Conservation (phyloP, 2,888 invertebrate genomes). For the Dolomedes plantarius region DNA sequence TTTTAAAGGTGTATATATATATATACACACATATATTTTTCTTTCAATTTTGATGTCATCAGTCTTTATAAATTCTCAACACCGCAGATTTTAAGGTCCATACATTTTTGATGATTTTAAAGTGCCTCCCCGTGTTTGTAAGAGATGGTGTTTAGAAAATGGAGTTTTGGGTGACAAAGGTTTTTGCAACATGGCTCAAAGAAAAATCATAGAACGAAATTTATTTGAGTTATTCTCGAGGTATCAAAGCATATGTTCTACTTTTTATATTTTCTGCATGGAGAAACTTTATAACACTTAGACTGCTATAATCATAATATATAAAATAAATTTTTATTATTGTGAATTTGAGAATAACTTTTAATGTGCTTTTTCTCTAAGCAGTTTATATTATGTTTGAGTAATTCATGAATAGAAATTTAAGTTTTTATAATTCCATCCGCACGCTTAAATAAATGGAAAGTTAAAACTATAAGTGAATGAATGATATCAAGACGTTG, state of each 20-base stretch:
- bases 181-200: background rate
- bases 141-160: constrained; percentile 29
- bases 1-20: background rate
- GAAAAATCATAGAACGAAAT: background rate
- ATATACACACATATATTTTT: constrained; percentile 12
- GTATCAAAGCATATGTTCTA: background rate
- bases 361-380: too few relatives aligned
- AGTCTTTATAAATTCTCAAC: constrained; percentile 66
- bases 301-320: too few relatives aligned
- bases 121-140: constrained; percentile 63
- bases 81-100: constrained; percentile 70
- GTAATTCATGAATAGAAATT: too few relatives aligned
- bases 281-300: too few relatives aligned
- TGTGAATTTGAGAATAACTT: too few relatives aligned
- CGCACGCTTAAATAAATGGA: too few relatives aligned
- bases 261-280: background rate
- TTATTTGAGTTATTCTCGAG: background rate
- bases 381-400: too few relatives aligned
- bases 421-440: too few relatives aligned
- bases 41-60: constrained; percentile 61
- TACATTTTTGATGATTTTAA: constrained; percentile 71
- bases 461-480: too few relatives aligned
- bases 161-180: constrained; percentile 43
- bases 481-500: too few relatives aligned
- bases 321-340: too few relatives aligned